These are phyloP conservation scores for Dryadula phaetusa DNA, from an alignment of 2,888 invertebrate species.

Conservation along the genomic window DNA sequence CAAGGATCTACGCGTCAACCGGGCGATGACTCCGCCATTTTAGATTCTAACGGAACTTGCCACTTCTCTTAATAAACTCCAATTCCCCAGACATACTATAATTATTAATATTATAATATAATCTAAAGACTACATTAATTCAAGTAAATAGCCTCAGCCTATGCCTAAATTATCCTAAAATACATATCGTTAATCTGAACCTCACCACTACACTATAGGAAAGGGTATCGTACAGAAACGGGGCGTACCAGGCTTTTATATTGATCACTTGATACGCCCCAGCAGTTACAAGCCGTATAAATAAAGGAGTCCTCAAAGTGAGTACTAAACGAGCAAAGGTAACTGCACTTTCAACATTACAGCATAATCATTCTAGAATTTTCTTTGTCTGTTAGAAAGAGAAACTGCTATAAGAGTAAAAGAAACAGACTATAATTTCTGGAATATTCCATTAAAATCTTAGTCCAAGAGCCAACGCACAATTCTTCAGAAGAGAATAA, in stretches of 20 bases:
- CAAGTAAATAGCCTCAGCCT: conserved; percentile 27
- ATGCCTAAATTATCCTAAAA: conserved; percentile 36
- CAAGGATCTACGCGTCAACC: conserved; percentile 54
- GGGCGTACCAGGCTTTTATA: conserved; percentile 57
- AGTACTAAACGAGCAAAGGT: conserved; percentile 9
- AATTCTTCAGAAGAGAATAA: background rate
- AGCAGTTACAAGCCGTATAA: conserved; percentile 44
- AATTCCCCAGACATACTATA: conserved; percentile 33
- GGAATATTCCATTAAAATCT: conserved; percentile 51
- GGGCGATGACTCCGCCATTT: conserved; percentile 74
- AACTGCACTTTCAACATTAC: conserved; percentile 40
- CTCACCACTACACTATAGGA: conserved; percentile 59
- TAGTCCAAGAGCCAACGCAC: conserved; percentile 44
- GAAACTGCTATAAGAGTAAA: conserved; percentile 46
- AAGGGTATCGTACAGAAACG: conserved; percentile 56
- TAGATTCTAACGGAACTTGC: conserved; percentile 56
- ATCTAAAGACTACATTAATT: conserved; percentile 46
- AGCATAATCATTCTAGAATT: conserved; percentile 59
- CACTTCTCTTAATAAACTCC: conserved; percentile 47
- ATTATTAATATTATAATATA: conserved; percentile 8
- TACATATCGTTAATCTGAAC: conserved; percentile 47
- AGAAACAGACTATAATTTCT: conserved; percentile 43
- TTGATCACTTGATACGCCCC: conserved; percentile 46
- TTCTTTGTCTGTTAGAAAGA: conserved; percentile 52
- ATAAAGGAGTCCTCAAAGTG: conserved; percentile 22